Conservation (phyloP, 2,888 invertebrate genomes). For the Conomelus anceps region DNA sequence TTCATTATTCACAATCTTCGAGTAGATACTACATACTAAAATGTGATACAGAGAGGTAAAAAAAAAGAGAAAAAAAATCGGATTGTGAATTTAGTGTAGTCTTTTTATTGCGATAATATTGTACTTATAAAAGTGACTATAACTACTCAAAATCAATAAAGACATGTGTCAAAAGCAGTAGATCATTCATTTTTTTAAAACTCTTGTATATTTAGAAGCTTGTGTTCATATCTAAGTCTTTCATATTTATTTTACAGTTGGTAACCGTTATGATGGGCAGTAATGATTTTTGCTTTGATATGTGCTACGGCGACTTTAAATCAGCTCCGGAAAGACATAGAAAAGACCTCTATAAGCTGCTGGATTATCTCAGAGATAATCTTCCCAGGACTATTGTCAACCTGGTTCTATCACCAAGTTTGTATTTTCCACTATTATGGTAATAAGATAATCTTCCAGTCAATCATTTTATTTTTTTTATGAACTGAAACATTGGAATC, state of each 20-base stretch:
- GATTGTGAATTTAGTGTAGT: too few relatives aligned
- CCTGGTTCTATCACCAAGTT: slow-evolving; percentile 48
- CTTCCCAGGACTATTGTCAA: slow-evolving; percentile 55
- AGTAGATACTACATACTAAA: too few relatives aligned
- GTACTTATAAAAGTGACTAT: too few relatives aligned
- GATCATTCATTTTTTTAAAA: too few relatives aligned
- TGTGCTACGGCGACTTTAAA: slow-evolving; percentile 46
- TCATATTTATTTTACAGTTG: slow-evolving; percentile 42
- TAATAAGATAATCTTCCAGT: background rate
- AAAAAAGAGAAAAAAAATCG: too few relatives aligned
- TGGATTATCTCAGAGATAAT: slow-evolving; percentile 50
- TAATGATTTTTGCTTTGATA: slow-evolving; percentile 55
- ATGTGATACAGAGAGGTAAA: too few relatives aligned
- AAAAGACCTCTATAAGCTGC: slow-evolving; percentile 44
- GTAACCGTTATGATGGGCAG: slow-evolving; percentile 54
- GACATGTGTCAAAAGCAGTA: too few relatives aligned
- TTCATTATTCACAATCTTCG: too few relatives aligned
- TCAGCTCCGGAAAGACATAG: slow-evolving; percentile 45
- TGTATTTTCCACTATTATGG: slow-evolving; percentile 32
- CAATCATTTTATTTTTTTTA: too few relatives aligned
- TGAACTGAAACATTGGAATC: too few relatives aligned
- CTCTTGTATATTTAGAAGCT: background rate
- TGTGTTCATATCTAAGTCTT: background rate
- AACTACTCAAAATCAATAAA: too few relatives aligned
- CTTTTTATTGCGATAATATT: too few relatives aligned